Evolutionary conservation across 2,113 vertebrate species (phyloP).

Genomic region (Chaetops frenatus): DNA sequence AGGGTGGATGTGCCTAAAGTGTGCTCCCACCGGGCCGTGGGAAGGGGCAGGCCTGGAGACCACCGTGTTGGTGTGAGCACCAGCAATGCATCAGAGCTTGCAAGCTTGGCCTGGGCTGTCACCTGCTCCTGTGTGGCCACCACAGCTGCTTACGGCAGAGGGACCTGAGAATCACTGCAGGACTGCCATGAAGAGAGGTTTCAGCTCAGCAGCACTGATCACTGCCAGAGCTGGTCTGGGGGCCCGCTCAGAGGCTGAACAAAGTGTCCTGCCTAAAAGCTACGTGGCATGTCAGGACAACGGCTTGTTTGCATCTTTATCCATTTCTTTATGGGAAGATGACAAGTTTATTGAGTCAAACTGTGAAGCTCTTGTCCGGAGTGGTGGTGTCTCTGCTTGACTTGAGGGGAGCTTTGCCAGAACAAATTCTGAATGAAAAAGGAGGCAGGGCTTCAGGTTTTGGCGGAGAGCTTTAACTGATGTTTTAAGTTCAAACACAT

Average conservation of each 20-base stretch:
- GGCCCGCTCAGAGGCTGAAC: background rate
- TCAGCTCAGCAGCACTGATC: background rate
- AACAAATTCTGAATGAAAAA: background rate
- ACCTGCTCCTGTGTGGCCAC: background rate
- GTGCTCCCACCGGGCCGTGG: accelerated
- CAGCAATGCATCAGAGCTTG: background rate
- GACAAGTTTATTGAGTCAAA: background rate
- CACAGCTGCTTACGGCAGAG: background rate
- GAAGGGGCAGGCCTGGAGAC: background rate
- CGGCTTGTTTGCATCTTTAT: background rate
- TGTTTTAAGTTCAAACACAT: constrained; percentile 3
- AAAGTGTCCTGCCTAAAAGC: background rate
- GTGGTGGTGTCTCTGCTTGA: background rate
- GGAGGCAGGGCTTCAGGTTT: background rate
- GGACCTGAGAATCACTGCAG: accelerated
- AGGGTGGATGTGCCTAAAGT: background rate
- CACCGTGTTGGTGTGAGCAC: accelerated
- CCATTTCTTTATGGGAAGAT: background rate
- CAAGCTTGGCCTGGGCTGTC: background rate
- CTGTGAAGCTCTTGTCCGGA: background rate
- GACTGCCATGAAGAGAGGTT: background rate
- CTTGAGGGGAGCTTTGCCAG: background rate
- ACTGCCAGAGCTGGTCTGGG: accelerated
- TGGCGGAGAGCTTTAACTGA: background rate
- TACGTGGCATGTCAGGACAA: background rate